Evolutionary conservation across 1,140 invertebrate genomes (phyloP), one percentile per base, ranked within the genome.

Genomic region (Saxidomus purpurata): DNA sequence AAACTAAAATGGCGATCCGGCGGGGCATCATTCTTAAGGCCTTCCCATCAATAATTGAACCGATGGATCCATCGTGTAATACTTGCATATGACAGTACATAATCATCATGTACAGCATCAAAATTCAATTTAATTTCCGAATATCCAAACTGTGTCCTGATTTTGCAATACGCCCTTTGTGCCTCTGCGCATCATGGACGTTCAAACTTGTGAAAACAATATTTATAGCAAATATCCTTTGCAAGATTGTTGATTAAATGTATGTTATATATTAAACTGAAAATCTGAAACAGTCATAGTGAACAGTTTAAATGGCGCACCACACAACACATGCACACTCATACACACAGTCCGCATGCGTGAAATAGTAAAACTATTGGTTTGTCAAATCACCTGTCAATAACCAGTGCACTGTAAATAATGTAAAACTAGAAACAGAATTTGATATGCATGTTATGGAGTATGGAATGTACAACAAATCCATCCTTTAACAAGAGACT

Each of bases 161-260:
- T 8, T 63, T 9, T 63, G 61, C 8, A 22, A 63, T 22, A 63
- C 8, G 61, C 22, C 61, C 61, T 22, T 9, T 63, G 61, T 6
- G 8, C 22, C n/a, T n/a, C n/a, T n/a, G n/a, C 22, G 31, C 22
- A 63, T 63, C n/a, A 22, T 63, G 31, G 22, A 63, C 61, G 61
- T 63, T 63, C 22, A 8, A 63, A 63, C 61, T 63, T 63, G 61
- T 63, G 31, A 63, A 9, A 22, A 63, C 61, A 63, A 63, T 63
- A 63, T 63, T 63, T 8, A 22, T 63, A 63, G 61, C 31, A 63
- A 63, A 9, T 63, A 63, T 63, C 22, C 61, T 63, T 63, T 63
- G 61, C 61, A 63, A 63, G 61, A 8, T 22, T 63, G 61, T 63
- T 63, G 61, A 63, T 63, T 11, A 63, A n/a, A 63, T 63, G 22